These are phyloP conservation scores for Acrocyrtus sp. DNA, from an alignment of 2,888 invertebrate genomes.

Conservation along the genomic window DNA sequence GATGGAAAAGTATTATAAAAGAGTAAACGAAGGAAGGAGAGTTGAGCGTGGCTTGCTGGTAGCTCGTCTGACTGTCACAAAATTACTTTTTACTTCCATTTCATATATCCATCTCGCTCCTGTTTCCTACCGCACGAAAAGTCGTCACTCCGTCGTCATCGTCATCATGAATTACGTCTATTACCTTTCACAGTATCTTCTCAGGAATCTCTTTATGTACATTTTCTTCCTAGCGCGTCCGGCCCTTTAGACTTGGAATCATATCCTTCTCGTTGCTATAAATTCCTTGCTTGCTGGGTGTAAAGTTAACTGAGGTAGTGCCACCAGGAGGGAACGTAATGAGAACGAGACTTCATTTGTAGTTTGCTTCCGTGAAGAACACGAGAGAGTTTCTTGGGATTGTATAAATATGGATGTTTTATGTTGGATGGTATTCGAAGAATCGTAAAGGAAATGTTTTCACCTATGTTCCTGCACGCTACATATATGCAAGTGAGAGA, in stretches of 20 bases:
- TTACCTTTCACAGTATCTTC: slow-evolving; percentile 32
- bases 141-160: not conserved
- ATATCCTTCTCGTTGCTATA: too few species aligned
- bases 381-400: slow-evolving; percentile 29
- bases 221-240: not conserved
- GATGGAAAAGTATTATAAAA: slow-evolving; percentile 43
- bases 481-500: not conserved
- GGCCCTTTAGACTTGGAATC: too few species aligned
- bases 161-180: slow-evolving; percentile 19
- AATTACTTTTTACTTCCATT: slow-evolving; percentile 43
- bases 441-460: not conserved
- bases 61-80: slow-evolving; percentile 44
- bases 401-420: slow-evolving; percentile 30
- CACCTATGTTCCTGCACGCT: not conserved
- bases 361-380: slow-evolving; percentile 13
- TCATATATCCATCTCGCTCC: too few species aligned
- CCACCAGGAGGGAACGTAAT: slow-evolving; percentile 44
- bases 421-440: slow-evolving; percentile 9
- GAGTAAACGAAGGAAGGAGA: slow-evolving; percentile 31
- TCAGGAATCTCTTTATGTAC: slow-evolving; percentile 18
- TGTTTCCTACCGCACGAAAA: slow-evolving; percentile 19
- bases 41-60: too few species aligned
- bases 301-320: not conserved
- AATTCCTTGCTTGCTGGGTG: too few species aligned
- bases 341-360: slow-evolving; percentile 46